Evolutionary conservation across 2,113 vertebrate genomes (phyloP), one percentile per base, ranked within the genome.

Genomic region (Festucalex cinctus): DNA sequence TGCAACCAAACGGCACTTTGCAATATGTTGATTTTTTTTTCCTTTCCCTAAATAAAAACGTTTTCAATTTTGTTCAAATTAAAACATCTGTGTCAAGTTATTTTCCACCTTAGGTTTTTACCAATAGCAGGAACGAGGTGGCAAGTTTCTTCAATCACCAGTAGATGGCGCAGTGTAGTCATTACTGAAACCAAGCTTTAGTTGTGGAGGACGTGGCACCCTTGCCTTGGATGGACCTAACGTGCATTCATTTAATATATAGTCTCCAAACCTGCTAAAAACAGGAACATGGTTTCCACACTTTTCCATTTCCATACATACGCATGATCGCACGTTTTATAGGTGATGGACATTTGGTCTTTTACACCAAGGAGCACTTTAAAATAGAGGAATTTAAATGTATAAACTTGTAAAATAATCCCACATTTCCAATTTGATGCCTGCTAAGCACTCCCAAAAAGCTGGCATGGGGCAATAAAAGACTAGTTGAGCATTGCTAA

Each of bases 131-230:
- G 6, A 20, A n/a, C 10, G 7, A n/a, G 35, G 9, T 65, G 48
- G 26, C 63, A 24, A 6, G 36, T 69, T 56, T 53, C 14, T 2
- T 2, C 1, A 63, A 51, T 51, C 9, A 49, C 71, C 88, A 84
- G 69, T 37, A 85, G 88, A 56, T 78, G 77, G 83, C 0, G 70
- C 44, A 35, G 13, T 17, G 48, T 60, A 68, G 73, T 60, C 56
- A 35, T 44, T n/a, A 8, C 20, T 68, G 39, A 62, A 62, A 59
- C 32, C 9, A 26, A 62, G 39, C 37, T n/a, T 24, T 14, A 13
- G 13, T 39, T 62, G 37, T 19, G 54, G 1, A 32, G 22, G 24
- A 26, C 24, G 53, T 16, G 26, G 14, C 28, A 9, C 14, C 14
- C 28, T 32, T 32, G 28, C 28, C 28, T 7, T 32, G 13, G 14